These are phyloP conservation scores for Cyanoderma ruficeps DNA, from an alignment of 2,113 vertebrate species.

Conservation along the genomic window DNA sequence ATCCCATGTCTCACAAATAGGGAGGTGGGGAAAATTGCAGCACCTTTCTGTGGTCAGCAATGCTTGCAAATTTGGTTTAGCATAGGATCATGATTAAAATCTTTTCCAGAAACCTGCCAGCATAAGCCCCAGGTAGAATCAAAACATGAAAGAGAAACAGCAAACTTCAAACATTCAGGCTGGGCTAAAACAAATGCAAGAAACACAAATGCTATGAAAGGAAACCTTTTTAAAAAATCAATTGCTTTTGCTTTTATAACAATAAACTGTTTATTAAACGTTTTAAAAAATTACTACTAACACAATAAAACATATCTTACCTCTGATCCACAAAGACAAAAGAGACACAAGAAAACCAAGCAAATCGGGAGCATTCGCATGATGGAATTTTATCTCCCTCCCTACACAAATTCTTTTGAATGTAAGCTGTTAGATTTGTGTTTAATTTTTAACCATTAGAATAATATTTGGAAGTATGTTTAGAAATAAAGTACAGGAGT, in stretches of 20 bases:
- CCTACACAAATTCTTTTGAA: neutral
- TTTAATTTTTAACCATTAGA: constrained; percentile 81
- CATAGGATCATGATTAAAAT: neutral
- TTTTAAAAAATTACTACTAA: neutral
- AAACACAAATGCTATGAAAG: neutral
- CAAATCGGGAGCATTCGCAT: constrained; percentile 52
- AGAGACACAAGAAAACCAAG: constrained; percentile 32
- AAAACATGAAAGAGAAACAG: neutral
- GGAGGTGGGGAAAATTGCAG: neutral
- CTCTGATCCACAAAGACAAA: constrained; percentile 34
- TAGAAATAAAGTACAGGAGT: neutral
- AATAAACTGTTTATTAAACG: neutral
- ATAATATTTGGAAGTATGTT: constrained; percentile 64
- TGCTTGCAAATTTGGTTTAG: neutral
- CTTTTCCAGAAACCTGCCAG: neutral
- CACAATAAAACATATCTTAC: constrained; percentile 66
- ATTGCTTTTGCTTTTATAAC: neutral
- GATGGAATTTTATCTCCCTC: constrained; percentile 2
- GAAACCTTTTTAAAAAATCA: neutral
- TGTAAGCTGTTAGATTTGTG: neutral
- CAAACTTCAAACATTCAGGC: neutral
- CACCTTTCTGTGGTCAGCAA: neutral
- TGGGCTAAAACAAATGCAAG: neutral
- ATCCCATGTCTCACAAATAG: neutral
- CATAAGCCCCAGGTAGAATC: neutral